Percentiles rank a stretch among this genome's conserved stretches.
Evolutionary conservation across 1,140 invertebrate genomes (phyloP).

Genomic region (Platyscapa corneri): DNA sequence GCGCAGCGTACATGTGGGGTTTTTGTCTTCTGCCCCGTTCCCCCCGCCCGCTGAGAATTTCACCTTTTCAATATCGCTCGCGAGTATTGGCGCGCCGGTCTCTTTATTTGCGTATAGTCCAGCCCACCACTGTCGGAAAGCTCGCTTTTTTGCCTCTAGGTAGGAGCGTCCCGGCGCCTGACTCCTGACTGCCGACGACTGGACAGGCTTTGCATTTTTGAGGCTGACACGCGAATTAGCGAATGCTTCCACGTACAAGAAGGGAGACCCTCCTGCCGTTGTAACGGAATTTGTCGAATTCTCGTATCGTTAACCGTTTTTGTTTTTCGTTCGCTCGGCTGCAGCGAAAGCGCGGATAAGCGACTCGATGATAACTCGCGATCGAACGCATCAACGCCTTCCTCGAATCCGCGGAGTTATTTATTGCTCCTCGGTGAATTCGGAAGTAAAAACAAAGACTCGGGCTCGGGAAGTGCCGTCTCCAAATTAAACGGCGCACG

Average conservation of each 20-base stretch:
- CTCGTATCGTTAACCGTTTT: conserved; percentile 8
- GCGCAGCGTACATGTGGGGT: neutral
- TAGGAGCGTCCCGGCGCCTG: too few relatives aligned
- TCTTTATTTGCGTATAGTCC: neutral
- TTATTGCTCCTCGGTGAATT: too few relatives aligned
- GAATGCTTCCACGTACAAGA: neutral
- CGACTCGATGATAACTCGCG: too few relatives aligned
- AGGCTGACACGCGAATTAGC: conserved; percentile 33
- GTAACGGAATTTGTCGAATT: conserved; percentile 36
- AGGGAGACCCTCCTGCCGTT: neutral
- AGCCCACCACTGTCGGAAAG: neutral
- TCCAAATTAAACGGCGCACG: too few relatives aligned
- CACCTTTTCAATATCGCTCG: conserved; percentile 7
- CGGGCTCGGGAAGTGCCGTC: too few relatives aligned
- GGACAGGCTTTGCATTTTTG: conserved; percentile 30
- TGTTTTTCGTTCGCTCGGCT: neutral
- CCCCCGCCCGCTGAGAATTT: neutral
- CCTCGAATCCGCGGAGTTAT: too few relatives aligned
- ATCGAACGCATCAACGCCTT: too few relatives aligned
- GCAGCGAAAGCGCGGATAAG: neutral
- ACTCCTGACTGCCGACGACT: neutral
- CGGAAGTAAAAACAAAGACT: too few relatives aligned
- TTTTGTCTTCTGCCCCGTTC: neutral
- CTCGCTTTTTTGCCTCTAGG: too few relatives aligned
- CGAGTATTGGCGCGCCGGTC: neutral